Evolutionary conservation across 2,888 invertebrate genomes (phyloP), one percentile per base, ranked within the genome.

Genomic region (Nysson spinosus): DNA sequence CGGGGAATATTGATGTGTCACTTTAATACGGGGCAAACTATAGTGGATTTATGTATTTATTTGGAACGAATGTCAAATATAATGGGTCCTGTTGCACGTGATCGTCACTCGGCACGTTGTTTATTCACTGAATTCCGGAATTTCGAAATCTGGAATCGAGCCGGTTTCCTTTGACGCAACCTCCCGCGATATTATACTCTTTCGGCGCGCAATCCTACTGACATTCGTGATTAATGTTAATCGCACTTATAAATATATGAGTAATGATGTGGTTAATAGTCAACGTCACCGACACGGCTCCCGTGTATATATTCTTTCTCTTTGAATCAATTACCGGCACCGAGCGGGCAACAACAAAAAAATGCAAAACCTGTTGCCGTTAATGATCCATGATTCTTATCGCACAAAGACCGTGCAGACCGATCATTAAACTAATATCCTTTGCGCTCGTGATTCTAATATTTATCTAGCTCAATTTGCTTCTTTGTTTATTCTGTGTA

Each of bases 361-460:
- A 69, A 62, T 50, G 57, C 49, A 63, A 61, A 75, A 75, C 75
- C 75, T 75, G 75, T 75, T 75, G 62, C 58, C 51, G 52, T 52
- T 72, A 73, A 73, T 73, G 73, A 72, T 72, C 56, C 28, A 60
- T 62, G 69, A 72, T 72, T 72, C 69, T 69, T 69, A 72, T 62
- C 64, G 30, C 28, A 14, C 56, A 47, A 60, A 49, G 58, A 56
- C 50, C 24, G 58, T 44, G 44, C 51, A 43, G 63, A 55, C 57
- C 69, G 69, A 70, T 70, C 39, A 56, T 68, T 46, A 60, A 34
- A 55, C 46, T 57, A 32, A 55, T 57, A 46, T 44, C 62, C 35
- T 60, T 72, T 69, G 70, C 70, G 60, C 56, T 46, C 26, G n/a
- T 1, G 16, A 17, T 43, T 43, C 51, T 51, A n/a, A n/a, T n/a